A percentile compares a stretch with the other conserved stretches of the same genome.
Evolutionary conservation across 2,113 vertebrate species (phyloP).

Genomic region (Triplophysa siluroides): DNA sequence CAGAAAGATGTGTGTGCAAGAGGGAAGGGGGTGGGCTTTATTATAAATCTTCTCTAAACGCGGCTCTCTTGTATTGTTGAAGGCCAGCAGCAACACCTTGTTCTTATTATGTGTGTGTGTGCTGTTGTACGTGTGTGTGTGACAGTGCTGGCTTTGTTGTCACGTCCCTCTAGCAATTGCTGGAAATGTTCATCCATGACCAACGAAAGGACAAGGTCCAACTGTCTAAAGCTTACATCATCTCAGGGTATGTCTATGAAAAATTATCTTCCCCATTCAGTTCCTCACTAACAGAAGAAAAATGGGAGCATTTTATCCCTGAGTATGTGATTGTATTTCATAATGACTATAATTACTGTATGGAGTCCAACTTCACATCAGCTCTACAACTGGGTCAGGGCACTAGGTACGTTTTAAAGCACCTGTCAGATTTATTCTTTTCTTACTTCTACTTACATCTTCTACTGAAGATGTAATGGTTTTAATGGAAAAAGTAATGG

Average conservation of each 20-base stretch:
- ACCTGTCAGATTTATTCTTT: not conserved
- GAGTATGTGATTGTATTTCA: constrained; percentile 36
- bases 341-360: constrained; percentile 35
- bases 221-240: constrained; percentile 41
- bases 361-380: constrained; percentile 2
- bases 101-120: constrained; percentile 47
- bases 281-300: constrained; percentile 10
- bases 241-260: constrained; percentile 32
- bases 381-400: constrained; percentile 34
- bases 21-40: constrained; percentile 9
- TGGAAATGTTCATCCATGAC: constrained; percentile 36
- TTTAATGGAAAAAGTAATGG: too few species aligned
- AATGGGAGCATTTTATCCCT: not conserved
- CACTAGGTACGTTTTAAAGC: not conserved
- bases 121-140: not conserved
- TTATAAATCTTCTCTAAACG: constrained; percentile 39
- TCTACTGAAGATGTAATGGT: too few species aligned
- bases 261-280: constrained; percentile 32
- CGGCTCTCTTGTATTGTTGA: constrained; percentile 25
- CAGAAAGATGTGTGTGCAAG: not conserved
- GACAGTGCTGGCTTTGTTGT: constrained; percentile 19
- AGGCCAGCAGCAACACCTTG: constrained; percentile 47
- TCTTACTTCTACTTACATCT: not conserved
- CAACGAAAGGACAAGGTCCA: constrained; percentile 17
- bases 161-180: constrained; percentile 36